Conservation (phyloP, 1,140 invertebrate species). For the Zaprionus taronus region DNA sequence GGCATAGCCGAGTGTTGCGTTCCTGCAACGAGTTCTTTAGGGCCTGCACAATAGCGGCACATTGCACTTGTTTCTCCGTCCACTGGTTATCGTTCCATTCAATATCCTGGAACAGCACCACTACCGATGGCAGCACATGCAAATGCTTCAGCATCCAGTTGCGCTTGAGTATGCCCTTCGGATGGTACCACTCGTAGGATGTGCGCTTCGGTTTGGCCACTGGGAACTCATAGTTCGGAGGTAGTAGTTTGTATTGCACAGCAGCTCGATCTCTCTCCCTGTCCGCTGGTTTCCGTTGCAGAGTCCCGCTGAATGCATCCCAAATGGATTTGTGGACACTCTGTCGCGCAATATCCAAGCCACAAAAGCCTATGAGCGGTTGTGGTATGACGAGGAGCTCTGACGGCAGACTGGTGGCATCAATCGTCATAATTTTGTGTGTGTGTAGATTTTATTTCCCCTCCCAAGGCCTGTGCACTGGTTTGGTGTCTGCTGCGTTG, state of each 20-base stretch:
- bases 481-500: not conserved
- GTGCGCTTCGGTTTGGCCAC: slow-evolving; percentile 95
- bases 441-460: slow-evolving; percentile 23
- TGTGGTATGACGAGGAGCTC: slow-evolving; percentile 92
- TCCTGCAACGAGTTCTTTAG: slow-evolving; percentile 88
- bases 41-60: slow-evolving; percentile 94
- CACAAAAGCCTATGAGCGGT: slow-evolving; percentile 93
- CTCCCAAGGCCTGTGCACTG: slow-evolving; percentile 15
- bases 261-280: slow-evolving; percentile 90
- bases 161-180: slow-evolving; percentile 97
- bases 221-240: slow-evolving; percentile 93
- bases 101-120: slow-evolving; percentile 97
- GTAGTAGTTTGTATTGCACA: slow-evolving; percentile 93
- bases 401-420: slow-evolving; percentile 88
- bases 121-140: slow-evolving; percentile 94
- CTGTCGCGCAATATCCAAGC: slow-evolving; percentile 93
- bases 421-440: slow-evolving; percentile 74
- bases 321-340: slow-evolving; percentile 95
- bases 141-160: slow-evolving; percentile 99
- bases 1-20: slow-evolving; percentile 93
- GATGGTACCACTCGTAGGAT: slow-evolving; percentile 97
- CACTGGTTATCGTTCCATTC: slow-evolving; percentile 98
- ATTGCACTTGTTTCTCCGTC: slow-evolving; percentile 97
- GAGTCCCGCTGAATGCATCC: slow-evolving; percentile 94
- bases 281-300: slow-evolving; percentile 67